Percentiles rank a stretch among this genome's conserved stretches.
Conservation (phyloP, 2,797 vertebrate species). For the Myotis daubentonii region DNA sequence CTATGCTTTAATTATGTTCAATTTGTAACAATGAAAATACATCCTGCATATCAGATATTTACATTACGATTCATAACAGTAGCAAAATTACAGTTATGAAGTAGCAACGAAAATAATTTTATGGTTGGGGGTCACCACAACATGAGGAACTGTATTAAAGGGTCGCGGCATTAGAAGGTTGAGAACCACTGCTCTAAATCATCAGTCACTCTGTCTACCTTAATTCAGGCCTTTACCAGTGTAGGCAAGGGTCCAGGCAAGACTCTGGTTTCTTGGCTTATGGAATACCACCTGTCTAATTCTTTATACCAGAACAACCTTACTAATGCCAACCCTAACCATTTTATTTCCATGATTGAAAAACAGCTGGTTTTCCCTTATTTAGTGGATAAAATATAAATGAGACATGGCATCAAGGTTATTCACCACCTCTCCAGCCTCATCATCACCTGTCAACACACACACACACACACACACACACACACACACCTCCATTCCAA, state of each 20-base stretch:
- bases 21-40: too few relatives aligned
- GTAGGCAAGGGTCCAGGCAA: not conserved
- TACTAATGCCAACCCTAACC: not conserved
- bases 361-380: not conserved
- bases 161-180: too few relatives aligned
- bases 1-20: too few relatives aligned
- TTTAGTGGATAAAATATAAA: not conserved
- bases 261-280: not conserved
- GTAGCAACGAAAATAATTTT: too few relatives aligned
- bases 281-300: not conserved
- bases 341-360: not conserved
- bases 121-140: too few relatives aligned
- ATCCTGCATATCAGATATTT: too few relatives aligned
- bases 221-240: not conserved
- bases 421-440: not conserved
- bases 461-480: rapidly evolving
- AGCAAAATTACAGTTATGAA: too few relatives aligned
- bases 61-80: too few relatives aligned
- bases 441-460: too few relatives aligned
- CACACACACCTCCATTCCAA: not conserved
- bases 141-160: too few relatives aligned
- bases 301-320: not conserved
- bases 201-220: not conserved
- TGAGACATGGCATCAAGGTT: not conserved
- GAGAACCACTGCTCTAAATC: too few relatives aligned